Conservation (phyloP, 1,140 invertebrate species). For the Monomorium pharaonis region DNA sequence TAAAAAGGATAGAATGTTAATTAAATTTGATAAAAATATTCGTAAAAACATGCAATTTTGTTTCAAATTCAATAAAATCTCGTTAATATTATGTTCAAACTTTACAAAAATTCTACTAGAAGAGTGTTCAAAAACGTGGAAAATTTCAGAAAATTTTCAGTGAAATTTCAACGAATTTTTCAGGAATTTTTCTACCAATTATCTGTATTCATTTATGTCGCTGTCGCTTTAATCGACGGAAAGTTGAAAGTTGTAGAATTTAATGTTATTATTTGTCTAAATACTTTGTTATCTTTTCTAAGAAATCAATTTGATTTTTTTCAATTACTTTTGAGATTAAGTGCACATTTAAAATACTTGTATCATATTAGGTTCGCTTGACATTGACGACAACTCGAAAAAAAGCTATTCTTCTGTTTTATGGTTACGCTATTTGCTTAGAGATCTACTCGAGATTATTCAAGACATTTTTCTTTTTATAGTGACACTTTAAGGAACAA, state of each 20-base stretch:
- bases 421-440: neutral
- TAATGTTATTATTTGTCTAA: neutral
- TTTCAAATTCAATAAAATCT: no score
- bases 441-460: neutral
- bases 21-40: no score
- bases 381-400: neutral
- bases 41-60: no score
- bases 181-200: no score
- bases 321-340: neutral
- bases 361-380: neutral
- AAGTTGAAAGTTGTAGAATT: neutral
- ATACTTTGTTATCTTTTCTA: neutral
- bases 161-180: no score
- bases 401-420: neutral
- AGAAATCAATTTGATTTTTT: no score
- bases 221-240: neutral
- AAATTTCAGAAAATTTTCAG: no score
- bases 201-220: neutral
- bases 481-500: neutral
- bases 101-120: no score
- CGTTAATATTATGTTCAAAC: no score
- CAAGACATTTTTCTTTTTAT: neutral
- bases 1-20: no score
- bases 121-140: no score
- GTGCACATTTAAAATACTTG: neutral